A percentile compares a stretch with the other conserved stretches of the same genome.
These are phyloP conservation scores for Tychaedon coryphoeus DNA, from an alignment of 2,113 vertebrate genomes.

Conservation along the genomic window DNA sequence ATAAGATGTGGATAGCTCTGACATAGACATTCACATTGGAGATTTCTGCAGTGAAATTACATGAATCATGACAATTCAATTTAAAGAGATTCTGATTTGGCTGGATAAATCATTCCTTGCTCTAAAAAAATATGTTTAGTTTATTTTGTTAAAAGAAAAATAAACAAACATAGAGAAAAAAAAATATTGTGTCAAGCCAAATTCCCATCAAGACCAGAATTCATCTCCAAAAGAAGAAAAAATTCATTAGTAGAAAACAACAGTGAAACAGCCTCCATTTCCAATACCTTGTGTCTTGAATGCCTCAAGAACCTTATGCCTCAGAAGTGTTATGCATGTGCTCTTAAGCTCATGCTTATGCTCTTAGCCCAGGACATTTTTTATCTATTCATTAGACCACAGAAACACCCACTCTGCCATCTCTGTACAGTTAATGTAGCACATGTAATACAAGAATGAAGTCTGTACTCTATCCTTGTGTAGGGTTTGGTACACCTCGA, in stretches of 20 bases:
- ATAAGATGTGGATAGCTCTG: neutral
- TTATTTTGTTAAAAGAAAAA: neutral
- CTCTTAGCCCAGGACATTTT: neutral
- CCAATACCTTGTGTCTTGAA: neutral
- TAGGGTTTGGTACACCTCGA: neutral
- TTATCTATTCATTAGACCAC: neutral
- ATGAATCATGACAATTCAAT: neutral
- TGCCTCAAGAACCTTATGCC: neutral
- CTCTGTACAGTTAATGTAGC: neutral
- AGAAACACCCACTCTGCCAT: neutral
- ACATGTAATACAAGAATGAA: neutral
- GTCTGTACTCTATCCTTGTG: rapidly evolving
- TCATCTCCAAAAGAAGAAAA: neutral
- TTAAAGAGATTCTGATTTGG: neutral
- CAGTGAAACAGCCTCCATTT: neutral
- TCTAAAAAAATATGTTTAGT: neutral
- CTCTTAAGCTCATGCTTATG: neutral
- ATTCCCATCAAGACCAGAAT: neutral
- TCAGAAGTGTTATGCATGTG: neutral
- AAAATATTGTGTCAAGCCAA: neutral
- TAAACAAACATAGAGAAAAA: neutral
- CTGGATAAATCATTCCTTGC: neutral
- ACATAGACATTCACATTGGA: neutral
- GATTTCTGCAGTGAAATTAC: neutral
- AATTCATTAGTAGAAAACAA: neutral